A percentile compares a stretch with the other conserved stretches of the same genome.
These are phyloP conservation scores for Catharus minimus DNA, from an alignment of 2,113 vertebrate species.

Conservation along the genomic window DNA sequence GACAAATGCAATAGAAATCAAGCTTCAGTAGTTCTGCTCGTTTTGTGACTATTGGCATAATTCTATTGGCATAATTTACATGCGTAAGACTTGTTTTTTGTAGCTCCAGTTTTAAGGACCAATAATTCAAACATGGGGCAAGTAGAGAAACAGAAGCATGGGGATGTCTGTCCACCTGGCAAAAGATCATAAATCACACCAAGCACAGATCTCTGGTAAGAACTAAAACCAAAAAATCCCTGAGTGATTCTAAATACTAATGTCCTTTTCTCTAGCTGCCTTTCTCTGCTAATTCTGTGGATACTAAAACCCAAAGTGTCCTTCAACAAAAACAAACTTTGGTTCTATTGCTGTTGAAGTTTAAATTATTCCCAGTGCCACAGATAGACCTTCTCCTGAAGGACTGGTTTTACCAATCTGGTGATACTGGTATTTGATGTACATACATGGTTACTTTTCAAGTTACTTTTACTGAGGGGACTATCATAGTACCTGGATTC, in stretches of 20 bases:
- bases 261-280: not conserved
- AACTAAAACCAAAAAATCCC: not conserved
- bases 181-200: not conserved
- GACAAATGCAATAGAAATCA: not conserved
- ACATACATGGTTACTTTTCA: not conserved
- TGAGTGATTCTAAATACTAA: not conserved
- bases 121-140: not conserved
- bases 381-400: not conserved
- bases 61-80: not conserved
- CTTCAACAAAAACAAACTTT: not conserved
- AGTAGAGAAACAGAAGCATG: not conserved
- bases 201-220: not conserved
- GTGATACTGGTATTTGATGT: not conserved
- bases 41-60: not conserved
- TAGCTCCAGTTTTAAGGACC: not conserved
- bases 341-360: not conserved
- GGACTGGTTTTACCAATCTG: not conserved
- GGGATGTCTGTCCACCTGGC: rapidly evolving
- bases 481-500: not conserved
- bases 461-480: not conserved
- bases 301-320: not conserved
- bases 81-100: not conserved
- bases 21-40: not conserved
- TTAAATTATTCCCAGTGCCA: not conserved
- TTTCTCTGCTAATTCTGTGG: not conserved